Evolutionary conservation across 2,888 invertebrate species (phyloP), one percentile per base, ranked within the genome.

Genomic region (Archaeoteleia sp.): DNA sequence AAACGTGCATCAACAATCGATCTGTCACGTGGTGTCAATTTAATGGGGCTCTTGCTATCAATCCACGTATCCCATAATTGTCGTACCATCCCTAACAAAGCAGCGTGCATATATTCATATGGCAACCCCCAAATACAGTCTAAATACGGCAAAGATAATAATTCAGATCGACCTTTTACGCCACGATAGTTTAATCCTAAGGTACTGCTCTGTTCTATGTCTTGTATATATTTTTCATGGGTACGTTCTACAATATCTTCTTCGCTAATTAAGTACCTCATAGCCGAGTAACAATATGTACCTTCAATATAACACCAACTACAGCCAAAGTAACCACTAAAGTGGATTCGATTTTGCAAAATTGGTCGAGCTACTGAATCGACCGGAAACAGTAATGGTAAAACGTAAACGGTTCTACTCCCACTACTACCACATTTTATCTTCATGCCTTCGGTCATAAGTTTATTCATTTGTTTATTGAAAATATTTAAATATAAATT

Each of bases 341-440:
- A 69, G n/a, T 61, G 51, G 5, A 65, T 37, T 43, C 70, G 40
- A 35, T 69, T 70, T 9, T 57, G 57, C 9, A 67, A 1, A 9
- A 69, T 40, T 6, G 67, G 53, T 29, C 70, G 40, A n/a, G 70
- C 72, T 12, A 62, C 45, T 10, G 67, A 63, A 46, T 70, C 70
- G 1, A 58, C 57, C 9, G 32, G 42, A 27, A 63, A 67, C 15
- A 62, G 57, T 3, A 71, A 45, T n/a, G 62, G 37, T 34, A 57
- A 42, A 6, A 66, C 8, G 20, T 37, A 63, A 32, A 66, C 65
- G 13, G 1, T 71, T 17, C 45, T 46, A 7, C 10, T 58, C 13
- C 32, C 9, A 1, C 39, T 49, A 8, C 27, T 12, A 14, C 27
- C 14, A 27, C 35, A 45, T n/a, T 34, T 43, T 17, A 55, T 35